Percentiles rank a stretch among this genome's conserved stretches.
phyloP scores from a whole-genome alignment of 2,888 invertebrate genomes.

The Lycaena phlaeas region DNA sequence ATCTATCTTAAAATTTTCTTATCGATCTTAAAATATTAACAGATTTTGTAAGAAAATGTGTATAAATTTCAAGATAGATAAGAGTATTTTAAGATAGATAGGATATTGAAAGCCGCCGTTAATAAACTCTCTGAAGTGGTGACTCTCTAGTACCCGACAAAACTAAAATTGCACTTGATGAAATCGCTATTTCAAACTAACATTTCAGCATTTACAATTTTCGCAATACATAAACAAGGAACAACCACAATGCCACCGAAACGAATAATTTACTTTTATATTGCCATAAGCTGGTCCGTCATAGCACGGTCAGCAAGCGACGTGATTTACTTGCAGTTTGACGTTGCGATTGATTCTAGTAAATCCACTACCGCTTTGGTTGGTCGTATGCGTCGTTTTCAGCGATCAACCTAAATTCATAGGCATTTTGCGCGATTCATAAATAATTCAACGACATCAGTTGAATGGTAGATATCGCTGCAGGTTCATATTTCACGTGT shows the following conservation, averaged over 20 bases:
- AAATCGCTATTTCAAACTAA: too few species aligned
- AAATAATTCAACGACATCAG: conserved; percentile 36
- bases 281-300: not conserved
- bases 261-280: not conserved
- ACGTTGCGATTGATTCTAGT: conserved; percentile 4
- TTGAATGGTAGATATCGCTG: conserved; percentile 39
- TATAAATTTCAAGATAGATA: too few species aligned
- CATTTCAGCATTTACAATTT: too few species aligned
- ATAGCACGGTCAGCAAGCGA: conserved; percentile 1
- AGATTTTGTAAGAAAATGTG: too few species aligned
- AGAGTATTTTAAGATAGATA: too few species aligned
- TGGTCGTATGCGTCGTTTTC: conserved; percentile 4
- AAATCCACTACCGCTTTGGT: conserved; percentile 5
- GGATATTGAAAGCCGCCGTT: too few species aligned
- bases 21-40: too few species aligned
- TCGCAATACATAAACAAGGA: too few species aligned
- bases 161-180: too few species aligned
- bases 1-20: too few species aligned
- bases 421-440: conserved; percentile 31
- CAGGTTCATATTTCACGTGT: conserved; percentile 57
- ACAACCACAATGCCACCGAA: not conserved
- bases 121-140: too few species aligned
- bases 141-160: too few species aligned
- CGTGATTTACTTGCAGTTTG: conserved; percentile 9
- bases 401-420: conserved; percentile 16